Evolutionary conservation across 2,888 invertebrate genomes (phyloP).

Genomic region (Orthosia gothica): DNA sequence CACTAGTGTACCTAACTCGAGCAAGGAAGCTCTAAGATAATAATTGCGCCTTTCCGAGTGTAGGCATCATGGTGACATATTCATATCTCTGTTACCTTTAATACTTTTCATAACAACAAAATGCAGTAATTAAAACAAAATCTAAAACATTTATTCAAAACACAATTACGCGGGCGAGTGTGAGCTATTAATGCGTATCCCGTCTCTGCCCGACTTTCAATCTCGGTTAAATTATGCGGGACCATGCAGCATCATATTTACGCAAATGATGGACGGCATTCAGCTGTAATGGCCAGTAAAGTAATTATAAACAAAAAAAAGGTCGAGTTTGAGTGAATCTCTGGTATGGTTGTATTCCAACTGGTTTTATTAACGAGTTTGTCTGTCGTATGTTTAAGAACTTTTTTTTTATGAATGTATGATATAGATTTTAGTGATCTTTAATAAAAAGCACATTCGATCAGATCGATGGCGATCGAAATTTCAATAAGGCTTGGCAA

Average conservation of each 20-base stretch:
- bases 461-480: no score
- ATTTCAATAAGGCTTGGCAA: no score
- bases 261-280: slow-evolving; percentile 67
- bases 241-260: slow-evolving; percentile 65
- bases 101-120: background rate
- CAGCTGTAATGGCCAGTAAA: slow-evolving; percentile 23
- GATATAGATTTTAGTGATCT: background rate
- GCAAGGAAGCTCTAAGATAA: no score
- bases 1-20: no score
- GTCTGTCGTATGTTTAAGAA: background rate
- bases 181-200: slow-evolving; percentile 50
- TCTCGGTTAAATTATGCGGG: slow-evolving; percentile 66
- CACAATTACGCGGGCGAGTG: slow-evolving; percentile 46
- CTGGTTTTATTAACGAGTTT: background rate
- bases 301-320: slow-evolving; percentile 20
- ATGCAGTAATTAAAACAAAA: slow-evolving; percentile 18
- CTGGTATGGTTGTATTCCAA: background rate
- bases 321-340: background rate
- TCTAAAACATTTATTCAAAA: slow-evolving; percentile 48
- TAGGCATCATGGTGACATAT: no score
- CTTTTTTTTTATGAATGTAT: background rate
- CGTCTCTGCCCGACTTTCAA: slow-evolving; percentile 43
- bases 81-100: background rate
- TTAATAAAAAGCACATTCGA: background rate
- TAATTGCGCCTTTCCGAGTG: no score